Conservation (phyloP, 2,888 invertebrate genomes). For the Melanargia galathea region DNA sequence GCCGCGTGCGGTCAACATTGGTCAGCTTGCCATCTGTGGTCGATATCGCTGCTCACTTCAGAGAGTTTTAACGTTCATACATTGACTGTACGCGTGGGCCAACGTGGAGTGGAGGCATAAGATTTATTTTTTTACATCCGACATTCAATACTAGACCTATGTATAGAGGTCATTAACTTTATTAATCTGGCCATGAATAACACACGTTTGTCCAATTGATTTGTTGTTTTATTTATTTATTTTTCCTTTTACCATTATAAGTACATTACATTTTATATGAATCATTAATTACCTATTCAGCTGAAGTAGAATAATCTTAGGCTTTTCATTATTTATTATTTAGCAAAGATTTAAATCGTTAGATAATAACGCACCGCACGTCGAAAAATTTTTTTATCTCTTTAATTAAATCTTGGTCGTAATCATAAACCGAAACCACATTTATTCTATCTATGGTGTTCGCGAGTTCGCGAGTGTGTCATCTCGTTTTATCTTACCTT, state of each 20-base stretch:
- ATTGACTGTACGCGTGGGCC: background rate
- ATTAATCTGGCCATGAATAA: constrained; percentile 54
- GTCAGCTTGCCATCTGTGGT: background rate
- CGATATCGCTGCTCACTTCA: background rate
- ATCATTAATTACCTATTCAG: background rate
- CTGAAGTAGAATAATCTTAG: background rate
- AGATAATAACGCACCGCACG: too few relatives aligned
- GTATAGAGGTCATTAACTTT: constrained; percentile 48
- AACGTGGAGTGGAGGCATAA: constrained; percentile 31
- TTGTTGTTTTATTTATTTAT: constrained; percentile 45
- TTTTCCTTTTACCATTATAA: constrained; percentile 42
- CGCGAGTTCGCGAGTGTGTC: too few relatives aligned
- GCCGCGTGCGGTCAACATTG: background rate
- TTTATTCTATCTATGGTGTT: too few relatives aligned
- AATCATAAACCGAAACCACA: too few relatives aligned
- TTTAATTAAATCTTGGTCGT: too few relatives aligned
- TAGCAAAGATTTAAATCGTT: too few relatives aligned
- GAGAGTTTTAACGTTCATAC: background rate
- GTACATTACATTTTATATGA: background rate
- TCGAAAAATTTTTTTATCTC: too few relatives aligned
- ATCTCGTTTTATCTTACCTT: too few relatives aligned
- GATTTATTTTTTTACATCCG: constrained; percentile 48
- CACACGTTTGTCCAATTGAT: constrained; percentile 43
- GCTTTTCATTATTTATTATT: background rate
- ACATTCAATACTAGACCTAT: constrained; percentile 49